Evolutionary conservation across 2,797 vertebrate species (phyloP).

Genomic region (Sebastes kiyomatsui): DNA sequence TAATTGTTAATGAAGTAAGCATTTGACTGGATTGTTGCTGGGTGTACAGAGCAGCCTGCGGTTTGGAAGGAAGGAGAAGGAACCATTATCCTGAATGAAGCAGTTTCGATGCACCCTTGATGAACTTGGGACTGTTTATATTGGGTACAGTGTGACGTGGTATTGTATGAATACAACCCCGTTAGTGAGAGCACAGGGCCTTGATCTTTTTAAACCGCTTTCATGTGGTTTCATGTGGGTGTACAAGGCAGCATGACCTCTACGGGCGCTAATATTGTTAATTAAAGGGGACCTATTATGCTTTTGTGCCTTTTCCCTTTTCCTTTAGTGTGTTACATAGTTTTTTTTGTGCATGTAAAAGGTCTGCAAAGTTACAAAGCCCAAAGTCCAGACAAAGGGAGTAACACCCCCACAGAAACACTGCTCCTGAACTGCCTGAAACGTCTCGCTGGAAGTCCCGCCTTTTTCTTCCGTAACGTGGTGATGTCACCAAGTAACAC

Average conservation of each 20-base stretch:
- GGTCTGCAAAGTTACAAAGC: too few species aligned
- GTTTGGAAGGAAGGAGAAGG: background rate
- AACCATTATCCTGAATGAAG: background rate
- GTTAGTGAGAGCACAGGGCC: background rate
- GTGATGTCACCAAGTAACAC: too few species aligned
- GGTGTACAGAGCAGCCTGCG: background rate
- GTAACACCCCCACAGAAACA: too few species aligned
- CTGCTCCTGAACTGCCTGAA: too few species aligned
- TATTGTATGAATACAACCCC: background rate
- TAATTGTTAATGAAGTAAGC: slow-evolving; percentile 8
- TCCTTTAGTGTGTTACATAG: too few species aligned
- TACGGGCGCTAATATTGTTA: background rate
- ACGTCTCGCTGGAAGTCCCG: too few species aligned
- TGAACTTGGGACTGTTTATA: background rate
- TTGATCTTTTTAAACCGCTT: background rate
- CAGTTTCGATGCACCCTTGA: background rate
- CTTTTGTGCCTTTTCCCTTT: too few species aligned
- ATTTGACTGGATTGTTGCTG: background rate
- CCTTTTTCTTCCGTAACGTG: too few species aligned
- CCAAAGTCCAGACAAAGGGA: too few species aligned
- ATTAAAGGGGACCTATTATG: background rate
- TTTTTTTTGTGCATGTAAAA: too few species aligned
- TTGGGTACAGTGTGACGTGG: background rate
- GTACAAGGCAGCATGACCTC: background rate
- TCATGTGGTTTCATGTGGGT: background rate